phyloP scores from a whole-genome alignment of 2,113 vertebrate genomes.

The Anser brachyrhynchus region DNA sequence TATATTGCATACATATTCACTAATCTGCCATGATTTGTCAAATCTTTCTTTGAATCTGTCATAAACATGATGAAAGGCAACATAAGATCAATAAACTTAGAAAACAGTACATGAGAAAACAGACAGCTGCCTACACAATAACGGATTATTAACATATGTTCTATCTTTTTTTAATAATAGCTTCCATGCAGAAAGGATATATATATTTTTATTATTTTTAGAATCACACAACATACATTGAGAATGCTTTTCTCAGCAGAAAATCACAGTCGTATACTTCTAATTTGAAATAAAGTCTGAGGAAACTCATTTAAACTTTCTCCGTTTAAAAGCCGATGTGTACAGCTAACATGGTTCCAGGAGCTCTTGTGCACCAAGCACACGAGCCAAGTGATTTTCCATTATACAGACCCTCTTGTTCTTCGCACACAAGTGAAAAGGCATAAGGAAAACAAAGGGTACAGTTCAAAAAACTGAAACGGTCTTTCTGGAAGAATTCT shows the following conservation, averaged over 20 bases:
- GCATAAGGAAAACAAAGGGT: neutral
- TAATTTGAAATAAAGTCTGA: neutral
- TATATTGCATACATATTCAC: neutral
- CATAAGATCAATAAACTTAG: neutral
- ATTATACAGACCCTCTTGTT: neutral
- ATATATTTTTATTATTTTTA: neutral
- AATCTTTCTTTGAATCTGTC: neutral
- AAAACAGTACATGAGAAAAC: neutral
- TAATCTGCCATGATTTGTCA: neutral
- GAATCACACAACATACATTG: constrained; percentile 2
- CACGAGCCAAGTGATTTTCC: neutral
- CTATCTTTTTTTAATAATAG: neutral
- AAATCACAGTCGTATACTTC: neutral
- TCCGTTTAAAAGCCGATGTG: neutral
- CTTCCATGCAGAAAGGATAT: neutral
- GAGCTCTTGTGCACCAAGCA: neutral
- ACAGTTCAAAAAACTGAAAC: neutral
- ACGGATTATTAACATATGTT: neutral
- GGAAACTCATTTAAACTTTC: neutral
- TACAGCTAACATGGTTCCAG: neutral
- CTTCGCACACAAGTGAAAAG: neutral
- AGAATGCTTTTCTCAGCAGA: constrained; percentile 3
- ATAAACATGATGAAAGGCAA: constrained; percentile 1
- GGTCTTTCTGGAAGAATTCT: neutral
- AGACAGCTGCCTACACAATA: neutral